These are phyloP conservation scores for Harlomillsia oculata DNA, from an alignment of 1,140 invertebrate species.

Conservation along the genomic window DNA sequence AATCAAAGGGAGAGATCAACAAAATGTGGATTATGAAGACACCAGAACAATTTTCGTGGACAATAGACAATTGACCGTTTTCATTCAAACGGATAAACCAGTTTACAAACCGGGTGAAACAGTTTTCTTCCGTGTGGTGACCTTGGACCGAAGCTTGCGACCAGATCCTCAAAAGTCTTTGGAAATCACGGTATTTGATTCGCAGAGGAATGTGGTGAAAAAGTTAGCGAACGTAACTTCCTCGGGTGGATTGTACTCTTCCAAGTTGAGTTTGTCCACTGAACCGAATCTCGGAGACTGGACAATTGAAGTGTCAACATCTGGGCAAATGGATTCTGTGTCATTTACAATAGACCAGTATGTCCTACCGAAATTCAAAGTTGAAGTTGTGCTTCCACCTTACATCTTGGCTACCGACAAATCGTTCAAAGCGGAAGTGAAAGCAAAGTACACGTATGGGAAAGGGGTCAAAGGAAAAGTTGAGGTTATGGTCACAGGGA, in stretches of 20 bases:
- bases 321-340: slow-evolving; percentile 38
- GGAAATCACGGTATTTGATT: slow-evolving; percentile 59
- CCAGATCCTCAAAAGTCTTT: slow-evolving; percentile 51
- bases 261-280: slow-evolving; percentile 66
- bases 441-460: slow-evolving; percentile 75
- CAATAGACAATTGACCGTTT: too few relatives aligned
- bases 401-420: slow-evolving; percentile 69
- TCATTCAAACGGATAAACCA: slow-evolving; percentile 79
- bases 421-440: slow-evolving; percentile 61
- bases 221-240: slow-evolving; percentile 60
- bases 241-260: slow-evolving; percentile 63
- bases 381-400: slow-evolving; percentile 65
- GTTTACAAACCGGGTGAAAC: slow-evolving; percentile 62
- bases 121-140: slow-evolving; percentile 71
- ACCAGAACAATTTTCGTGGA: too few relatives aligned
- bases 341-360: slow-evolving; percentile 78
- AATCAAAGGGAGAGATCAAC: too few relatives aligned
- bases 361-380: slow-evolving; percentile 83
- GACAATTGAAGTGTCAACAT: slow-evolving; percentile 64
- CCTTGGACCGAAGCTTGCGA: slow-evolving; percentile 62
- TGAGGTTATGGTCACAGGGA: neutral
- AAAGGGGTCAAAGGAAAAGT: slow-evolving; percentile 38
- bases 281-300: slow-evolving; percentile 84
- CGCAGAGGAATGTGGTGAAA: slow-evolving; percentile 67
- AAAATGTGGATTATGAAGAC: too few relatives aligned